Percentiles rank a stretch among this genome's conserved stretches.
Evolutionary conservation across 2,888 invertebrate genomes (phyloP).

Genomic region (Pheosia gnoma): DNA sequence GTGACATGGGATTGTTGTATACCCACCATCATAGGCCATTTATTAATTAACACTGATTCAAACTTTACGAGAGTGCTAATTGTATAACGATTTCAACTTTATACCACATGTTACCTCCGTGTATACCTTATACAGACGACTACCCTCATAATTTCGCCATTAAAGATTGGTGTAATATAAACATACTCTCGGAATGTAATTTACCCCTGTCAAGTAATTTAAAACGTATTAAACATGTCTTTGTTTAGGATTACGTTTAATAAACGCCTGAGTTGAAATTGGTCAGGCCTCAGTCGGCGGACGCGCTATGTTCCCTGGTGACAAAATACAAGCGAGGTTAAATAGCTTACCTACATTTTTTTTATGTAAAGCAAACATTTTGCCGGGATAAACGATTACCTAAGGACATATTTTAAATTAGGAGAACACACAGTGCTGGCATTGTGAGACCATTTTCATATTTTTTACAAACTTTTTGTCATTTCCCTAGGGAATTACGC

Average conservation of each 20-base stretch:
- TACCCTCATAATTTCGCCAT: conserved; percentile 12
- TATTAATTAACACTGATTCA: neutral
- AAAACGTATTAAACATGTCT: conserved; percentile 25
- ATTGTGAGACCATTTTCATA: conserved; percentile 1
- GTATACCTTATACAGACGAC: neutral
- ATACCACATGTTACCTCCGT: conserved; percentile 11
- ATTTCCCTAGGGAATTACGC: neutral
- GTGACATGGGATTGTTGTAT: neutral
- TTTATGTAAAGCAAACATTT: conserved; percentile 18
- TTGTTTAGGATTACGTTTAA: conserved; percentile 41
- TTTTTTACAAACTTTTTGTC: neutral
- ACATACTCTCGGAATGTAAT: conserved; percentile 12
- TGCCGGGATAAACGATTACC: conserved; percentile 13
- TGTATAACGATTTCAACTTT: conserved; percentile 11
- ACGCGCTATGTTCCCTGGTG: conserved; percentile 18
- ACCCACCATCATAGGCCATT: neutral
- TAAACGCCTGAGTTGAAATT: conserved; percentile 31
- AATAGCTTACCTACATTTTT: conserved; percentile 16
- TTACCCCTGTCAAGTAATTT: conserved; percentile 21
- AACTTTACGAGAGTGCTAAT: neutral
- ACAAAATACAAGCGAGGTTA: conserved; percentile 24
- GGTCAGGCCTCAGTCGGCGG: conserved; percentile 16
- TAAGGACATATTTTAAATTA: conserved; percentile 9
- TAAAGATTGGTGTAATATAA: conserved; percentile 9
- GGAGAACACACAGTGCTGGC: conserved; percentile 2